Evolutionary conservation across 2,888 invertebrate species (phyloP), one percentile per base, ranked within the genome.

Genomic region (Hemaris fuciformis): DNA sequence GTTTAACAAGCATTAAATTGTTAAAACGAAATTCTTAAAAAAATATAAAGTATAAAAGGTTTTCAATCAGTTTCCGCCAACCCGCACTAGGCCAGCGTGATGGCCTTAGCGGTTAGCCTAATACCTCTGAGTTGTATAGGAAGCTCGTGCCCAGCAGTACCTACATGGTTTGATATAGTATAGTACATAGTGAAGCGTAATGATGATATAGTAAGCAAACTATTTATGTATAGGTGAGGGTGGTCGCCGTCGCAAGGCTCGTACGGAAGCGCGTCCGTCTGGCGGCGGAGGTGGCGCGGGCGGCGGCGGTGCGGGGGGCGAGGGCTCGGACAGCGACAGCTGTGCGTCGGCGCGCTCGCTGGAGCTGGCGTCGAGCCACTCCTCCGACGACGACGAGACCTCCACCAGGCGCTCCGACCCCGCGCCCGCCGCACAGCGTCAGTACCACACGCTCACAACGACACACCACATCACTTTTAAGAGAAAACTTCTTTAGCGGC

Each of bases 341-440:
- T 96, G 96, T 2, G 97, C 96, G n/a, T n/a, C n/a, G n/a, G n/a
- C n/a, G 2, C 94, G 97, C 42, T 97, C 97, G 75, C 92, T 99
- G 64, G 98, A 98, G 76, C 94, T 99, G 58, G 98, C 98, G 13
- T 98, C 98, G 57, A 98, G 98, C 81, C 99, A 99, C 90, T 98
- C 98, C 8, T 98, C 98, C 57, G 99, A 99, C 78, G 98, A 99
- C 70, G 96, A 96, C 68, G 96, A 96, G 76, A 95, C 95, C 18
- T 83, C 74, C 73, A 80, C 76, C 15, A 70, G 80, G 25, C 75
- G 88, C 27, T 84, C 87, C 45, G 77, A 74, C 13, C 85, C 83
- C 25, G 83, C 85, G 8, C 85, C 87, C 0, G 77, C 72, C 2
- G 60, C 68, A 57, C 74, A 64, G 61, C 66, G 79, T 79, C 1